phyloP scores from a whole-genome alignment of 2,888 invertebrate species.

The Metacarcinus magister region DNA sequence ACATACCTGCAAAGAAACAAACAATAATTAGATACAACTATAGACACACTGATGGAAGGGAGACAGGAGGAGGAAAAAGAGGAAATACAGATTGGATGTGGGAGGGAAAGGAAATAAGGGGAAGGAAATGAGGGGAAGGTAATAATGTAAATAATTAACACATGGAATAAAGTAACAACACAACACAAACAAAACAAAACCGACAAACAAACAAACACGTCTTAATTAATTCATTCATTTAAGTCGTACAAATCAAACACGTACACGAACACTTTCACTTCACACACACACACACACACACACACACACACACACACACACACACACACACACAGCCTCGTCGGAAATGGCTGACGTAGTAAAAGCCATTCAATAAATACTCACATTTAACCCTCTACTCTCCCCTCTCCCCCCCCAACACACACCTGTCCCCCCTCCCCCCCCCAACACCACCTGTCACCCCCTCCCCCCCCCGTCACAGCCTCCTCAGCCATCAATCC shows the following conservation, averaged over 20 bases:
- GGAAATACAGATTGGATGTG: neutral
- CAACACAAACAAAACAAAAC: neutral
- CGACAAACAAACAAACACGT: too few relatives aligned
- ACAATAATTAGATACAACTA: neutral
- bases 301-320: neutral
- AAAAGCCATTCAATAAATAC: neutral
- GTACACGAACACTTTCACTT: too few relatives aligned
- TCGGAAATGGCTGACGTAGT: neutral
- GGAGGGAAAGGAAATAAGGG: neutral
- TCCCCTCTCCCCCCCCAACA: neutral
- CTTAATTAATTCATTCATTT: too few relatives aligned
- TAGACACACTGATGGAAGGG: neutral
- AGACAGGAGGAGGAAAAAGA: neutral
- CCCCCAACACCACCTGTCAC: neutral
- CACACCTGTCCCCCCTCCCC: neutral
- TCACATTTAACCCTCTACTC: neutral
- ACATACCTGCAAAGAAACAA: constrained; percentile 13
- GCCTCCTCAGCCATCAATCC: neutral
- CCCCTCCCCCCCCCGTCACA: neutral
- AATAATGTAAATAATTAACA: neutral
- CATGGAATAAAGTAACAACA: neutral
- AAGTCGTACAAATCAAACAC: neutral
- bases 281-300: neutral
- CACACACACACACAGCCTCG: neutral
- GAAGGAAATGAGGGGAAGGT: neutral